phyloP scores from a whole-genome alignment of 2,888 invertebrate species.

The Drosophila percnosoma region DNA sequence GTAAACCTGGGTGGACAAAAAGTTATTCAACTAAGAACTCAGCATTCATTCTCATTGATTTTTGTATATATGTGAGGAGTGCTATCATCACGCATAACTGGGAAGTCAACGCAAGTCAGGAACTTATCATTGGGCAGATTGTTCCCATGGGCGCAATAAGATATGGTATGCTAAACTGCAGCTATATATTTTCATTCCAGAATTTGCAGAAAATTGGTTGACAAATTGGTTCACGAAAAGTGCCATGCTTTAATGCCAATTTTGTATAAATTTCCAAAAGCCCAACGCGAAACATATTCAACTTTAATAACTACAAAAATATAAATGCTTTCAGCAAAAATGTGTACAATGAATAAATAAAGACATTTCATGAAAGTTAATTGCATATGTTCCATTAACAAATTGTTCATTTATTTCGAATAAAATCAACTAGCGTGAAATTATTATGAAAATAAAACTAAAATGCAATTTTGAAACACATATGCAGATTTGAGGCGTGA shows the following conservation, averaged over 20 bases:
- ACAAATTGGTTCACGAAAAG: background rate
- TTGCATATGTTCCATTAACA: background rate
- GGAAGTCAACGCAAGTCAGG: background rate
- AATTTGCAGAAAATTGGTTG: background rate
- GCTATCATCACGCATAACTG: background rate
- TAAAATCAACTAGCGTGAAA: background rate
- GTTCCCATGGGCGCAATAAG: background rate
- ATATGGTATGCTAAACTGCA: background rate
- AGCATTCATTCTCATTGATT: background rate
- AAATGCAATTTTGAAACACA: background rate
- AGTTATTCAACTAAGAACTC: background rate
- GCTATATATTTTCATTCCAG: background rate
- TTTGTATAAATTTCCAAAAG: background rate
- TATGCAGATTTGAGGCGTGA: slow-evolving; percentile 1
- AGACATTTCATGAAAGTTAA: background rate
- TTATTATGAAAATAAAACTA: background rate
- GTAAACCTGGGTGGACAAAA: background rate
- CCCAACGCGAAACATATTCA: background rate
- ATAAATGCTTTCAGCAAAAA: background rate
- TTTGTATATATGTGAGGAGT: rapidly evolving
- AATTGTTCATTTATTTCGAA: background rate
- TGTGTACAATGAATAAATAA: background rate
- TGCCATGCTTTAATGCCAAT: background rate
- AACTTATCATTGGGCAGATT: background rate
- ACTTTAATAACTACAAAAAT: background rate